Conservation (phyloP, 1,140 invertebrate species). For the Brachionus rubens region DNA sequence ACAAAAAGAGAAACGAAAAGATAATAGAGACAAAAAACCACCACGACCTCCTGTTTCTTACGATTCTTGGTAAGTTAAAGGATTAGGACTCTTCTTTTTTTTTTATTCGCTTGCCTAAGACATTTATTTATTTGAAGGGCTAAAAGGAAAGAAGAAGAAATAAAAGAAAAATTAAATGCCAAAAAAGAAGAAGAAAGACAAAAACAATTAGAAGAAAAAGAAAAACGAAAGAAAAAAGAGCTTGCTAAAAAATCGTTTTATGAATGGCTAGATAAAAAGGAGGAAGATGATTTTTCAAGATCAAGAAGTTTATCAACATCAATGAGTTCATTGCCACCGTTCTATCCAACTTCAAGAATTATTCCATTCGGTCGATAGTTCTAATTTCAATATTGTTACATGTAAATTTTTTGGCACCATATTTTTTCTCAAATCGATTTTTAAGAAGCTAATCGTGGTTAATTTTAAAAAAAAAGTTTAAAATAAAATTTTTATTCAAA, state of each 20-base stretch:
- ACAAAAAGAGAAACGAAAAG: background rate
- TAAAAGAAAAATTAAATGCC: background rate
- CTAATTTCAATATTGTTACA: background rate
- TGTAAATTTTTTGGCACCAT: too few species aligned
- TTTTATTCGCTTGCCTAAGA: background rate
- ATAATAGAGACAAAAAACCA: background rate
- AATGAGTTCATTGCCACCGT: constrained; percentile 17
- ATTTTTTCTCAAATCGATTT: too few species aligned
- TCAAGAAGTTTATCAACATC: constrained; percentile 5
- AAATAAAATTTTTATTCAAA: too few species aligned
- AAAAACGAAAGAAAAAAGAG: constrained; percentile 38
- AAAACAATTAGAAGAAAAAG: constrained; percentile 10
- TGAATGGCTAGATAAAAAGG: constrained; percentile 45
- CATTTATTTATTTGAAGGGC: background rate
- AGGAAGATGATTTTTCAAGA: constrained; percentile 3
- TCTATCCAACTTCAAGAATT: constrained; percentile 40
- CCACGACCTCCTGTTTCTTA: constrained; percentile 4
- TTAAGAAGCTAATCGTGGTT: too few species aligned
- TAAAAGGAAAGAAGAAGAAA: constrained; percentile 28
- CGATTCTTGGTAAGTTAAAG: constrained; percentile 7
- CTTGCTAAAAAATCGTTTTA: constrained; percentile 1
- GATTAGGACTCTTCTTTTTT: background rate
- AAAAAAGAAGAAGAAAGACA: constrained; percentile 24
- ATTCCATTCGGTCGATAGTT: constrained; percentile 23
- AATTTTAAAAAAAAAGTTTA: too few species aligned